phyloP scores from a whole-genome alignment of 2,797 vertebrate genomes.

The Leontocebus nigricollis region DNA sequence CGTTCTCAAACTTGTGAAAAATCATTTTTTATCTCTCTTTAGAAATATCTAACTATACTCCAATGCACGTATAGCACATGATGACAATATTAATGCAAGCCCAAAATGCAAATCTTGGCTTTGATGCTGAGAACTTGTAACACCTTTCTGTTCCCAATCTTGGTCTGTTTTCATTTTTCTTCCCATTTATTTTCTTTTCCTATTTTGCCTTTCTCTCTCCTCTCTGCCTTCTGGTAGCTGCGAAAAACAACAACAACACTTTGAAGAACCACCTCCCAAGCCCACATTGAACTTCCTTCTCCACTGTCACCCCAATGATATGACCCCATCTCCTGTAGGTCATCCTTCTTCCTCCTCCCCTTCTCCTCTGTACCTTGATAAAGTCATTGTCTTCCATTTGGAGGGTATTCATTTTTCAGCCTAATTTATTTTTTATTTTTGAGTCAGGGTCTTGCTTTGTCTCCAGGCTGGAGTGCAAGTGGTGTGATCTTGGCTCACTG shows the following conservation, averaged over 20 bases:
- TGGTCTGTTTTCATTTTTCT: neutral
- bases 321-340: no score
- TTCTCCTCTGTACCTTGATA: neutral
- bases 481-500: no score
- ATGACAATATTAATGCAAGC: neutral
- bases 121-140: constrained; percentile 1
- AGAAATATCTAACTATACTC: neutral
- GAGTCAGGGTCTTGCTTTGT: no score
- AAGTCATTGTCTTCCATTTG: neutral
- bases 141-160: neutral
- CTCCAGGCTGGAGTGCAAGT: no score
- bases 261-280: neutral
- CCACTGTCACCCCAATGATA: neutral
- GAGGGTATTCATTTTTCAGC: neutral
- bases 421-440: neutral
- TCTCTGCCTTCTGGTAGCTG: neutral
- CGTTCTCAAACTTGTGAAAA: neutral
- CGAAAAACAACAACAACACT: neutral
- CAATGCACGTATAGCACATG: no score
- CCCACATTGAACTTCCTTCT: neutral
- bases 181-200: neutral
- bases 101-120: neutral
- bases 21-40: neutral
- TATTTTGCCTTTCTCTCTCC: neutral
- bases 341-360: neutral